Evolutionary conservation across 2,797 vertebrate species (phyloP), one percentile per base, ranked within the genome.

Genomic region (Liasis olivaceus): DNA sequence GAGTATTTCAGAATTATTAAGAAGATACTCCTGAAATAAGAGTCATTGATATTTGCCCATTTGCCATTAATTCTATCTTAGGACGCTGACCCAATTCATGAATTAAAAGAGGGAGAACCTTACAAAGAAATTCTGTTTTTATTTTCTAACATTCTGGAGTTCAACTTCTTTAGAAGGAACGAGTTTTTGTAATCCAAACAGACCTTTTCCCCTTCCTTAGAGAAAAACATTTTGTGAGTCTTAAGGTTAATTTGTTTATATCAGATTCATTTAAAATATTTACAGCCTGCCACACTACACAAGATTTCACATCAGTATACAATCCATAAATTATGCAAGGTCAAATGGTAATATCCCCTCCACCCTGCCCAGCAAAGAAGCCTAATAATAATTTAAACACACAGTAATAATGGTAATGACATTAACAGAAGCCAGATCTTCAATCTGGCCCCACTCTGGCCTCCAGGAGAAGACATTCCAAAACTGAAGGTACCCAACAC

Each of bases 1-100:
- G 59, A 62, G 62, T 1, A 58, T 13, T 47, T 87, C 17, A 62
- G 31, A 17, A 69, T 91, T 85, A 87, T 92, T 91, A 81, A 86
- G 90, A 85, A 77, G 87, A 56, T 36, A 58, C 22, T 56, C 20
- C n/a, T 81, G 66, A 31, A 89, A 93, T 15, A 91, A 87, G 20
- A 56, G 6, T 9, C 64, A 81, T 56, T 54, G 31, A 63, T 6
- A 9, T 47, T n/a, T 63, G 66, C 72, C 22, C 77, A 31, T 31
- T 56, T 47, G 42, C 28, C 31, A 63, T 81, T 87, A 87, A 87
- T 87, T 77, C 26, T 26, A 26, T 5, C 63, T 86, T 36, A 62
- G 88, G 12, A 90, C 5, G 31, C 9, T 59, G 28, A 0, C 3
- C 26, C 20, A 56, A 81, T 14, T 62, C 87, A 93, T 5, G 59